Conservation (phyloP, 2,113 vertebrate species). For the Centrocercus urophasianus region DNA sequence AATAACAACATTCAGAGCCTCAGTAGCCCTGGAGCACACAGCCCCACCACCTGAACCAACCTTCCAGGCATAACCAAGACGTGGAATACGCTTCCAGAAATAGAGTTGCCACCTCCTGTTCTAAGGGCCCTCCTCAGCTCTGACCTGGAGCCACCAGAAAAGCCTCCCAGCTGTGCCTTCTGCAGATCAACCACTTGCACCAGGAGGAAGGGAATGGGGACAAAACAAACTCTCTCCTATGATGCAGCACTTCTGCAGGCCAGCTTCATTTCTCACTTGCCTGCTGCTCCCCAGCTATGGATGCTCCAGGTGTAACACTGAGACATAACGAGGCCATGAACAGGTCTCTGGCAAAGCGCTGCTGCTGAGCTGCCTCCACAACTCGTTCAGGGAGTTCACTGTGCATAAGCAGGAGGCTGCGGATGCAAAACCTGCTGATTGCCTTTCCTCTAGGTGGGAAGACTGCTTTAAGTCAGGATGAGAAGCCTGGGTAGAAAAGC, state of each 20-base stretch:
- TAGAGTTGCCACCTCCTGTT: neutral
- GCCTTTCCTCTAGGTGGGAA: neutral
- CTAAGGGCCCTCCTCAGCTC: neutral
- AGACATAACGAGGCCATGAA: neutral
- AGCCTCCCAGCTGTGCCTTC: neutral
- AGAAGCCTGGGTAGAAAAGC: neutral
- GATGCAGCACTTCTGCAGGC: neutral
- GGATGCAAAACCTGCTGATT: neutral
- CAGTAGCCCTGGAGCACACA: neutral
- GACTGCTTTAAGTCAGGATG: neutral
- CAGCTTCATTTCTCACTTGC: neutral
- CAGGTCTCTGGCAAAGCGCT: neutral
- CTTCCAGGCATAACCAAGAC: neutral
- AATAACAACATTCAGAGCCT: neutral
- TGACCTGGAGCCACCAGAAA: neutral
- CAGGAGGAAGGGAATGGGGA: accelerated
- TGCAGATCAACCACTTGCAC: neutral
- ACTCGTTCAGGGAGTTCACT: neutral
- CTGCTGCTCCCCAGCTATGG: neutral
- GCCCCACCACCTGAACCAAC: accelerated
- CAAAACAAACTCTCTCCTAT: neutral
- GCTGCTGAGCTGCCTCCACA: neutral
- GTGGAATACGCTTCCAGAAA: neutral
- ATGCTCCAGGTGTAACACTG: no score
- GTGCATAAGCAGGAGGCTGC: accelerated